phyloP scores from a whole-genome alignment of 2,888 invertebrate genomes.

The Chalcosyrphus nemorum region DNA sequence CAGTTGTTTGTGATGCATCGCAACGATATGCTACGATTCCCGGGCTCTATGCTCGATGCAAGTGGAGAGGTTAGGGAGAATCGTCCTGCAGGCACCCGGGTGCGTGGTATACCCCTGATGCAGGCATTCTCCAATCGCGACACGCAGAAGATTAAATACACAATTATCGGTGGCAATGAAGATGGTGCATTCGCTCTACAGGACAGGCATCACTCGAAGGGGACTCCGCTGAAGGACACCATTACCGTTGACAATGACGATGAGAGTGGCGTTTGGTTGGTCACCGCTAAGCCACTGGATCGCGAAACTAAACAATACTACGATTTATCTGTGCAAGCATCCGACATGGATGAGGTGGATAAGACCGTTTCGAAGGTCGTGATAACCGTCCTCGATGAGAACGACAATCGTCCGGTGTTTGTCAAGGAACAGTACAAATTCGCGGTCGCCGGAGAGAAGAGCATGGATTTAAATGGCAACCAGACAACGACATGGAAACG shows the following conservation, averaged over 20 bases:
- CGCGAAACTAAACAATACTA: slow-evolving; percentile 89
- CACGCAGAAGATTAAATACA: slow-evolving; percentile 87
- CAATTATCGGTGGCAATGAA: slow-evolving; percentile 90
- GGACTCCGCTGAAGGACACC: slow-evolving; percentile 74
- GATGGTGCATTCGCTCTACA: slow-evolving; percentile 89
- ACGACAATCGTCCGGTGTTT: slow-evolving; percentile 95
- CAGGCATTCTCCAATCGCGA: slow-evolving; percentile 86
- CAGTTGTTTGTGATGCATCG: slow-evolving; percentile 92
- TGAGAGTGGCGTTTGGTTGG: slow-evolving; percentile 87
- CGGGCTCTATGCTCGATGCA: slow-evolving; percentile 84
- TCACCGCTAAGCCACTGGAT: slow-evolving; percentile 90
- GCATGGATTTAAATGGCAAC: slow-evolving; percentile 83
- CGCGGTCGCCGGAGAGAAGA: slow-evolving; percentile 86
- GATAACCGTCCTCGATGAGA: slow-evolving; percentile 91
- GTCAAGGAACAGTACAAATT: slow-evolving; percentile 90
- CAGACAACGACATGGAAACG: slow-evolving; percentile 87
- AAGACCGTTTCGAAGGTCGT: slow-evolving; percentile 90
- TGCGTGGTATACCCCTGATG: slow-evolving; percentile 88
- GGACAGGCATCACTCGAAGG: slow-evolving; percentile 77
- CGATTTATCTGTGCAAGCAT: slow-evolving; percentile 90
- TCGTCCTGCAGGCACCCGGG: slow-evolving; percentile 87
- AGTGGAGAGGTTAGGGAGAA: slow-evolving; percentile 91
- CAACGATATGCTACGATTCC: slow-evolving; percentile 90
- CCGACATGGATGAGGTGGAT: slow-evolving; percentile 90
- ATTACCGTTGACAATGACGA: slow-evolving; percentile 81